A percentile compares a stretch with the other conserved stretches of the same genome.
phyloP scores from a whole-genome alignment of 2,888 invertebrate genomes.

The Athalia rosae region DNA sequence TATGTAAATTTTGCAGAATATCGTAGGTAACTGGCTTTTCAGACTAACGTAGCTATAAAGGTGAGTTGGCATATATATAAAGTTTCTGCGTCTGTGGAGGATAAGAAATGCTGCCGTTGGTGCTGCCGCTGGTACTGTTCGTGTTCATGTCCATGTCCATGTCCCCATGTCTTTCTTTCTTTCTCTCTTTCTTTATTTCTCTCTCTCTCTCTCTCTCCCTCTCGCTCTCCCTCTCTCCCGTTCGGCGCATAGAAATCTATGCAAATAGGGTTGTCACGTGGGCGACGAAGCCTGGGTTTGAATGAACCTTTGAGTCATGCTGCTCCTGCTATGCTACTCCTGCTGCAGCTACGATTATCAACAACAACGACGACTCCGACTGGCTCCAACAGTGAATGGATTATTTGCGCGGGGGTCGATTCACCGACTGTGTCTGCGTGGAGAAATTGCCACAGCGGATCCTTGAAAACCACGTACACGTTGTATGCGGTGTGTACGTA shows the following conservation, averaged over 20 bases:
- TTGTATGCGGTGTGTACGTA: too few relatives aligned
- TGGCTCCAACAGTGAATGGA: conserved; percentile 58
- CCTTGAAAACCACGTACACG: too few relatives aligned
- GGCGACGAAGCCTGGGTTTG: conserved; percentile 60
- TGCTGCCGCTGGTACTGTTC: conserved; percentile 23
- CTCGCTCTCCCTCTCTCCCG: too few relatives aligned
- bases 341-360: neutral
- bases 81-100: conserved; percentile 32
- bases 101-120: conserved; percentile 2
- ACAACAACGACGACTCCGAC: too few relatives aligned
- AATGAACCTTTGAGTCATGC: conserved; percentile 65
- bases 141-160: conserved; percentile 47
- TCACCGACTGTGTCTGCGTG: neutral
- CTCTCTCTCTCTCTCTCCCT: too few relatives aligned
- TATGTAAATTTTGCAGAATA: conserved; percentile 57
- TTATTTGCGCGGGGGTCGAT: conserved; percentile 50
- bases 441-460: too few relatives aligned
- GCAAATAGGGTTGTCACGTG: conserved; percentile 58
- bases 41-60: too few relatives aligned
- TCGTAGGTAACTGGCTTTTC: conserved; percentile 24
- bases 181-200: too few relatives aligned
- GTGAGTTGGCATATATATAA: too few relatives aligned
- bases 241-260: conserved; percentile 59
- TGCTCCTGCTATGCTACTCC: conserved; percentile 43
- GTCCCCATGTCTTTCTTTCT: conserved; percentile 41